Conservation (phyloP, 2,113 vertebrate species). For the Oreochromis spilurus region DNA sequence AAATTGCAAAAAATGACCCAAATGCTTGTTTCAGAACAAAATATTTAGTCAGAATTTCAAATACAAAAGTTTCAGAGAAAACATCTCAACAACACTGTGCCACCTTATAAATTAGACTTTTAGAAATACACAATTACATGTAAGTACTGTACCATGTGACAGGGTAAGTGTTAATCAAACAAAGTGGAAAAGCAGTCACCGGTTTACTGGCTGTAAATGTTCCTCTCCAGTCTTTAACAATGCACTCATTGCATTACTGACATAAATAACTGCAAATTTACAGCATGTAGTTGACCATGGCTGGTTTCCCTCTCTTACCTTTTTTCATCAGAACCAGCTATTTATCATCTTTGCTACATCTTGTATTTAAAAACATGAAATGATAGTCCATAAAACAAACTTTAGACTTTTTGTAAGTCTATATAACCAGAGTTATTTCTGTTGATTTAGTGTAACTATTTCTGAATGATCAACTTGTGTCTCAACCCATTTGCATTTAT, state of each 20-base stretch:
- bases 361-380: background rate
- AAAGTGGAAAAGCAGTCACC: background rate
- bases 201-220: background rate
- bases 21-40: slow-evolving; percentile 37
- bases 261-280: slow-evolving; percentile 60
- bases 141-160: slow-evolving; percentile 7
- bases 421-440: background rate
- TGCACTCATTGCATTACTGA: background rate
- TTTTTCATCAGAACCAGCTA: background rate
- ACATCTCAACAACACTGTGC: slow-evolving; percentile 44
- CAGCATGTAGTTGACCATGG: slow-evolving; percentile 5
- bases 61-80: slow-evolving; percentile 59
- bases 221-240: background rate
- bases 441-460: background rate
- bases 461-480: background rate
- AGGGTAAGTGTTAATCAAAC: background rate
- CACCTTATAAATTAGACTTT: slow-evolving; percentile 65
- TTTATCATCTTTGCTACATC: background rate
- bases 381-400: background rate
- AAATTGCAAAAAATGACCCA: background rate
- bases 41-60: slow-evolving; percentile 53
- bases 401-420: background rate
- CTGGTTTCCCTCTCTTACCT: background rate
- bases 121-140: slow-evolving; percentile 44
- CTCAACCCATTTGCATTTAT: background rate